These are phyloP conservation scores for Mycalesis mineus DNA, from an alignment of 2,888 invertebrate species.

Conservation along the genomic window DNA sequence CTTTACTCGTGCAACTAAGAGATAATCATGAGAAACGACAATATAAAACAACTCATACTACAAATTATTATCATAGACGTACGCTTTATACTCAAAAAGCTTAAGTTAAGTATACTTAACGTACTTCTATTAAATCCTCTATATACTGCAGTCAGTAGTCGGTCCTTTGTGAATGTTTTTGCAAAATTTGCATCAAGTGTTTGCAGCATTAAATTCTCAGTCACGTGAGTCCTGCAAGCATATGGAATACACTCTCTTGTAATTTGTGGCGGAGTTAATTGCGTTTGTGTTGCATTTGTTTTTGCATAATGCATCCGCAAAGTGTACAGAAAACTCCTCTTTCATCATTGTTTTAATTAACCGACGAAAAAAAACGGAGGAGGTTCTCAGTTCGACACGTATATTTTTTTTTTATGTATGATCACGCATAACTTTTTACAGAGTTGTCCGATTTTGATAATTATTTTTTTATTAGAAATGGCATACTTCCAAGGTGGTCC, in stretches of 20 bases:
- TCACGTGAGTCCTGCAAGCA: slow-evolving; percentile 40
- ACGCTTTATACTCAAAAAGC: background rate
- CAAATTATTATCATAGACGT: background rate
- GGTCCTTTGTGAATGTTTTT: slow-evolving; percentile 37
- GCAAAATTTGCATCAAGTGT: slow-evolving; percentile 49
- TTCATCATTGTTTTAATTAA: background rate
- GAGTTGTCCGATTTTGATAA: no score
- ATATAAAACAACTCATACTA: background rate
- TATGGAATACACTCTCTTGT: slow-evolving; percentile 41
- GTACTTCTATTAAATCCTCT: slow-evolving; percentile 9
- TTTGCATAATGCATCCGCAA: slow-evolving; percentile 6
- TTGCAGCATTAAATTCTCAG: slow-evolving; percentile 42
- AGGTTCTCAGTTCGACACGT: no score
- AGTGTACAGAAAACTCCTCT: slow-evolving; percentile 11
- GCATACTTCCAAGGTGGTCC: no score
- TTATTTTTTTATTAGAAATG: no score
- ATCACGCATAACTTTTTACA: no score
- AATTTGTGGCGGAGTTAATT: slow-evolving; percentile 17
- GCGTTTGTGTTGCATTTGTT: slow-evolving; percentile 14
- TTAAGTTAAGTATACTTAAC: slow-evolving; percentile 2
- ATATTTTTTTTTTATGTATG: no score
- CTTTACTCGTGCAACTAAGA: no score
- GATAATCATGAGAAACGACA: no score
- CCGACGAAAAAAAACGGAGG: no score
- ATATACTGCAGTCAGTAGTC: slow-evolving; percentile 7